phyloP scores from a whole-genome alignment of 35 echinoderm and acorn worm genomes.

The Chiridota heheva region DNA sequence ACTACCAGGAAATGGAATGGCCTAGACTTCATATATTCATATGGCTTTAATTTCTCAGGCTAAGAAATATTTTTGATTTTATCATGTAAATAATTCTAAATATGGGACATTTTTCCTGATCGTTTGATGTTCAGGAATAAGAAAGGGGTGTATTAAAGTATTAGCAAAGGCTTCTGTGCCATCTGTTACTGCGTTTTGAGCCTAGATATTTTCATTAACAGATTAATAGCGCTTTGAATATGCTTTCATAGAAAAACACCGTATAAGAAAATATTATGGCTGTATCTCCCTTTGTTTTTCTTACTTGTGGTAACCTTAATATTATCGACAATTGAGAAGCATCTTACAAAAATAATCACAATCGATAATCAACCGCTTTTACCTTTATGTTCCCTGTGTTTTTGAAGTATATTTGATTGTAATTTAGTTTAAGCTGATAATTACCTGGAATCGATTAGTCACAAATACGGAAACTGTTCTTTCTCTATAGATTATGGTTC shows the following conservation, averaged over 20 bases:
- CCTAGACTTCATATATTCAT: background rate
- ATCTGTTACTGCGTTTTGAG: too few relatives aligned
- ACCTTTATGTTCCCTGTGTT: background rate
- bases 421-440: background rate
- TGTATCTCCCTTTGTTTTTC: too few relatives aligned
- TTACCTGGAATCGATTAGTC: background rate
- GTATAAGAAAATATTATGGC: too few relatives aligned
- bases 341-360: background rate
- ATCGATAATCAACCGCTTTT: background rate
- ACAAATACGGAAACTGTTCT: background rate
- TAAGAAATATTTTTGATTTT: background rate
- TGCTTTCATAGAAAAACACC: too few relatives aligned
- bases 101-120: too few relatives aligned
- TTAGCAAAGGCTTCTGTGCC: too few relatives aligned
- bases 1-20: background rate
- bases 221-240: too few relatives aligned
- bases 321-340: background rate
- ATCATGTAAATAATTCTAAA: background rate
- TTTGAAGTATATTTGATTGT: background rate
- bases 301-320: too few relatives aligned
- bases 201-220: too few relatives aligned
- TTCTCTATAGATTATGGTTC: slow-evolving; percentile 56
- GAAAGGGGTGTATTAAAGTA: too few relatives aligned
- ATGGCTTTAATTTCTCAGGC: too few relatives aligned
- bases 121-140: too few relatives aligned